These are phyloP conservation scores for Oceanodroma leucorhoa DNA, from an alignment of 2,797 vertebrate genomes.

Conservation along the genomic window DNA sequence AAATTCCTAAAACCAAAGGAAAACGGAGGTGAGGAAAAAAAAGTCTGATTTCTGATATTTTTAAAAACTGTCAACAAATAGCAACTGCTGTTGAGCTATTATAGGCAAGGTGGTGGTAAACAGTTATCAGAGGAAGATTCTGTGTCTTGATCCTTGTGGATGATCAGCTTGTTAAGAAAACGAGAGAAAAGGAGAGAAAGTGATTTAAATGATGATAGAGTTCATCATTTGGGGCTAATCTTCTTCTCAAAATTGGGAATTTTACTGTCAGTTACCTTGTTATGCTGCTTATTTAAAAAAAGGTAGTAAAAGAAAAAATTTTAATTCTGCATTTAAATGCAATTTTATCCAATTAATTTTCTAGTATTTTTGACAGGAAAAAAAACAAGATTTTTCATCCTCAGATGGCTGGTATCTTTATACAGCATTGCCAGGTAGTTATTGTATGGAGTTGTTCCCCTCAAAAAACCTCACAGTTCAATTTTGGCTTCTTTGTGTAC, in stretches of 20 bases:
- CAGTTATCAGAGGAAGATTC: neutral
- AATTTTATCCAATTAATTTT: neutral
- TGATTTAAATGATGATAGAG: neutral
- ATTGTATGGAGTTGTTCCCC: neutral
- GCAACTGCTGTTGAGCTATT: neutral
- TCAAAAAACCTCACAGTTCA: neutral
- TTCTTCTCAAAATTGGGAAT: neutral
- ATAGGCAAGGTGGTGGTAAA: neutral
- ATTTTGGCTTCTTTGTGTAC: neutral
- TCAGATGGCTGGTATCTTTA: neutral
- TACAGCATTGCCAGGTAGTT: neutral
- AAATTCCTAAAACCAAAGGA: neutral
- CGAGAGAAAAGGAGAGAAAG: neutral
- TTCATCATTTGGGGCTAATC: neutral
- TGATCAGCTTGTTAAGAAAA: neutral
- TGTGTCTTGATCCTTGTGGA: neutral
- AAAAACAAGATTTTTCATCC: neutral
- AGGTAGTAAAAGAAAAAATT: neutral
- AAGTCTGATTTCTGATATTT: rapidly evolving
- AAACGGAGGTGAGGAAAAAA: neutral
- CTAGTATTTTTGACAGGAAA: neutral
- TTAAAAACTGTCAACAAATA: neutral
- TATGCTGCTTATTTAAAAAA: neutral
- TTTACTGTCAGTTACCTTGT: neutral
- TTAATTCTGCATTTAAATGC: neutral